Percentiles rank a stretch among this genome's conserved stretches.
phyloP scores from a whole-genome alignment of 2,113 vertebrate genomes.

The Otus sunia region DNA sequence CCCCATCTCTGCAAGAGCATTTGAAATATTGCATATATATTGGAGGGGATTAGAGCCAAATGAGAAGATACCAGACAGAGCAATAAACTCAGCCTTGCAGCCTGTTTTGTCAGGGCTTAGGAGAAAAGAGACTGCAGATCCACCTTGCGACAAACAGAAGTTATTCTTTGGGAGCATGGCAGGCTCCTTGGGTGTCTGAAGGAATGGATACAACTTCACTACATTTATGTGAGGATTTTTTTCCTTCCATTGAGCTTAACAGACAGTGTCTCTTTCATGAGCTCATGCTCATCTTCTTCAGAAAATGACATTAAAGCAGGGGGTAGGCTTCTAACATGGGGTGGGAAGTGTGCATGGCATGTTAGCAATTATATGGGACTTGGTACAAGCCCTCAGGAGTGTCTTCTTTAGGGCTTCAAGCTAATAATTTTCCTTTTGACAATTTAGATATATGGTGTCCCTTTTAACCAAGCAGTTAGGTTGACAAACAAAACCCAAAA shows the following conservation, averaged over 20 bases:
- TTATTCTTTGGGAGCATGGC: background rate
- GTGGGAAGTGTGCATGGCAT: background rate
- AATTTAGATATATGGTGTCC: background rate
- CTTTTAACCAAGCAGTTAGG: background rate
- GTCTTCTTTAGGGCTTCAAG: background rate
- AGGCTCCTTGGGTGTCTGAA: background rate
- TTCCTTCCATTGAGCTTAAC: background rate
- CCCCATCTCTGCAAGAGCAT: conserved; percentile 3
- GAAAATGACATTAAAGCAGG: background rate
- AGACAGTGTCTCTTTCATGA: background rate
- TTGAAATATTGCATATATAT: conserved; percentile 53
- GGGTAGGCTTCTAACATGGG: background rate
- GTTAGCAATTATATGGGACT: background rate
- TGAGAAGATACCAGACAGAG: conserved; percentile 33
- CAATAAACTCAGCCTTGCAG: conserved; percentile 42
- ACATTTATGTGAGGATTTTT: background rate
- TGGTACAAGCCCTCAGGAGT: background rate
- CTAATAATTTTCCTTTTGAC: background rate
- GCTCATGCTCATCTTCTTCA: background rate
- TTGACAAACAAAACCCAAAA: background rate
- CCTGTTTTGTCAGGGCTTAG: background rate
- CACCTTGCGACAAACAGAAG: background rate
- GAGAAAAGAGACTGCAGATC: background rate
- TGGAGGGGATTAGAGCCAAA: conserved; percentile 46
- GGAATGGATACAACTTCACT: background rate